Evolutionary conservation across 2,113 vertebrate genomes (phyloP), one percentile per base, ranked within the genome.

Genomic region (Piaya cayana): DNA sequence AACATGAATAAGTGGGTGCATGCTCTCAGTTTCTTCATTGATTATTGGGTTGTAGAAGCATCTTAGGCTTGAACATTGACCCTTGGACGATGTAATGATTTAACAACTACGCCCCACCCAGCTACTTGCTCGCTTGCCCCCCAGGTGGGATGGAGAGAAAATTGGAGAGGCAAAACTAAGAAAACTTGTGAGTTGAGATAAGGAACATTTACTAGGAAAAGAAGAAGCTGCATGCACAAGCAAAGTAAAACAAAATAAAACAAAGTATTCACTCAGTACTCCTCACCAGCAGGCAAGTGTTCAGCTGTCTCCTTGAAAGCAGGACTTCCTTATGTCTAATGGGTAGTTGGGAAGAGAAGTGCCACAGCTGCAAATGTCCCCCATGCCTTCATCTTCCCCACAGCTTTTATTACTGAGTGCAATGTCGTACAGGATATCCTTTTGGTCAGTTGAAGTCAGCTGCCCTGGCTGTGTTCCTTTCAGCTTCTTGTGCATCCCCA

Each of bases 81-180:
- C 9, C 89, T 72, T 64, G 53, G 20, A 16, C 30, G 3, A 7
- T 56, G 43, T 9, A 1, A 2, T 32, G 8, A 18, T 71, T 83
- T 80, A 76, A 67, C 5, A 55, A 50, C 21, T 52, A 27, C 71
- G 8, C 19, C 19, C 11, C 11, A 56, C 2, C 5, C 8, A n/a
- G 8, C 8, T 3, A 1, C 20, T 75, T 16, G 2, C 6, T 79
- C 5, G 6, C 11, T 68, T 23, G 20, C 27, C 18, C 2, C 3
- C 15, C 3, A 29, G 2, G 39, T 43, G 7, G 19, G n/a, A 25
- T 34, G 42, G 9, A 13, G 8, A 60, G 15, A 82, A 7, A 50
- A 76, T 23, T 1, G 1, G 25, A 42, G 60, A 4, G 7, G 8
- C 37, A 15, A 53, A 53, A 19, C 11, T 49, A 23, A 23, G 47